These are phyloP conservation scores for Harpegnathos saltator DNA, from an alignment of 1,140 invertebrate species.

Conservation along the genomic window DNA sequence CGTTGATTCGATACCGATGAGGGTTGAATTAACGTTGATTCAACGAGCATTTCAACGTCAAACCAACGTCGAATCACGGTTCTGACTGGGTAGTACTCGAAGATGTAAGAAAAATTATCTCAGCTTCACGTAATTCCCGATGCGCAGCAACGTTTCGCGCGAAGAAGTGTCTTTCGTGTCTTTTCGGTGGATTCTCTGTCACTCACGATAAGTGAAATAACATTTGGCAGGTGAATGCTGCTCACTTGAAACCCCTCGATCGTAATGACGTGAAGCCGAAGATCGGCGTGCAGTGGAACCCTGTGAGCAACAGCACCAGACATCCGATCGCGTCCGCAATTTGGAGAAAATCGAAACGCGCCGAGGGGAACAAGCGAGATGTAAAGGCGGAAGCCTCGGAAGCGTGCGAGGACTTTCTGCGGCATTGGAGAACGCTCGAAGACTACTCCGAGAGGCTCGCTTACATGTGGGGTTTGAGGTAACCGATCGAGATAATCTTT, in stretches of 20 bases:
- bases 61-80: too few relatives aligned
- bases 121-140: too few relatives aligned
- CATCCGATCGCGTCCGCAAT: neutral
- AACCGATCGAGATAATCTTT: neutral
- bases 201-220: neutral
- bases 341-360: neutral
- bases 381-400: constrained; percentile 1
- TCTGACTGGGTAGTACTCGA: too few relatives aligned
- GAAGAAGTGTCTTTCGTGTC: too few relatives aligned
- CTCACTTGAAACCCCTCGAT: constrained; percentile 81
- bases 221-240: constrained; percentile 80
- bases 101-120: too few relatives aligned
- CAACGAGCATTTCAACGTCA: too few relatives aligned
- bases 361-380: neutral
- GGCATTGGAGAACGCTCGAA: constrained; percentile 54
- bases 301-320: neutral
- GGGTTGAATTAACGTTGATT: too few relatives aligned
- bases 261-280: constrained; percentile 69
- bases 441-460: constrained; percentile 57
- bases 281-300: constrained; percentile 72
- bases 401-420: constrained; percentile 48
- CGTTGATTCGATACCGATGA: too few relatives aligned
- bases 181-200: neutral
- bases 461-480: constrained; percentile 59
- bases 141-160: too few relatives aligned